Percentiles rank a stretch among this genome's conserved stretches.
These are phyloP conservation scores for Callipepla squamata DNA, from an alignment of 2,113 vertebrate species.

Conservation along the genomic window DNA sequence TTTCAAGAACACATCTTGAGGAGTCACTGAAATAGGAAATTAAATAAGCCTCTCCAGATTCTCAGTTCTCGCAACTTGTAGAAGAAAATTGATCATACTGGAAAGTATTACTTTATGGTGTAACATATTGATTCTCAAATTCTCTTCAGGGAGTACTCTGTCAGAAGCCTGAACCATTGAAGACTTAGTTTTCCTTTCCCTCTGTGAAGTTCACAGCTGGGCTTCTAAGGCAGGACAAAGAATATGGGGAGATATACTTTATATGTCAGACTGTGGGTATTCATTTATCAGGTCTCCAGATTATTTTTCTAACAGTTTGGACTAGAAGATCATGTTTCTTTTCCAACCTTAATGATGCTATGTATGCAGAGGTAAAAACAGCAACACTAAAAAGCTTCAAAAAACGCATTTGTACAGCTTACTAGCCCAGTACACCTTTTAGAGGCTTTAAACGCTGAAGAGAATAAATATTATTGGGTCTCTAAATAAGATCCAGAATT, in stretches of 20 bases:
- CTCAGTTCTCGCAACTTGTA: neutral
- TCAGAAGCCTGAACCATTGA: fast-evolving
- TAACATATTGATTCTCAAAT: neutral
- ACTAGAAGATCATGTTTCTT: neutral
- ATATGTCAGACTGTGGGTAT: neutral
- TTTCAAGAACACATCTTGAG: neutral
- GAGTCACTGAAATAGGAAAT: neutral
- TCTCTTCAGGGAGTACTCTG: neutral
- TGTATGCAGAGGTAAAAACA: neutral
- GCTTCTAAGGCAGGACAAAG: neutral
- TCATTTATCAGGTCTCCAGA: neutral
- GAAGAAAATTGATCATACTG: neutral
- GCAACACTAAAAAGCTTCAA: neutral
- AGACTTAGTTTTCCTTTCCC: neutral
- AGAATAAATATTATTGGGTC: neutral
- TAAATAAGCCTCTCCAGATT: neutral
- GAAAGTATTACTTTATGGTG: neutral
- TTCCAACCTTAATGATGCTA: neutral
- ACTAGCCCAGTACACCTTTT: neutral
- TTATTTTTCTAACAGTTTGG: neutral
- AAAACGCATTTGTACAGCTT: neutral
- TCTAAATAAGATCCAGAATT: neutral
- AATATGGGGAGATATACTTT: neutral
- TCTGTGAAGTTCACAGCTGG: neutral
- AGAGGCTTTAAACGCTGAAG: neutral